Evolutionary conservation across 1,140 invertebrate genomes (phyloP), one percentile per base, ranked within the genome.

Genomic region (Hycleus cichorii): DNA sequence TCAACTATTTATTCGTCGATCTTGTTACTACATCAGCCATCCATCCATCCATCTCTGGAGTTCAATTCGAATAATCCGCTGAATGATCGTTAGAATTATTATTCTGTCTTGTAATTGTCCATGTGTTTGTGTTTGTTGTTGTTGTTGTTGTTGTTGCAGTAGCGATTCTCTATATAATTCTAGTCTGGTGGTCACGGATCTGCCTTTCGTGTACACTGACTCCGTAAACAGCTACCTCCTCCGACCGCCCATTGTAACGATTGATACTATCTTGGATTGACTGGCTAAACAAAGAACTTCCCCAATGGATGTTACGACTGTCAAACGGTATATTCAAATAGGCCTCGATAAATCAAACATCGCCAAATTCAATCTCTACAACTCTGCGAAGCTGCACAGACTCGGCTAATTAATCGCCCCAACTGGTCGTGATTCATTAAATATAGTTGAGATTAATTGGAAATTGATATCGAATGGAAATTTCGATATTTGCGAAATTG

Each of bases 81-180:
- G 51, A 12, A 45, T 45, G 46, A 46, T 46, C 51, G 3, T 26
- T 50, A 38, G 32, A 43, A 42, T 39, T 18, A 42, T 42, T 51
- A 42, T 42, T 39, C 32, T 51, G 44, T 24, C 9, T 53, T 53
- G 50, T 61, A 61, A 61, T 61, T 61, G 59, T 49, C 49, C 39
- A 50, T 61, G 44, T 49, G 50, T 48, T 26, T 47, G 52, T 47
- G 49, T 52, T 50, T 49, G 51, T 47, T 32, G 32, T 32, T 32
- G 27, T 32, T 32, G 27, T 32, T 32, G n/a, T n/a, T n/a, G 32
- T 32, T 32, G 32, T 32, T 57, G 49, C 49, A 61, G 59, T 61
- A 61, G 59, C 59, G 32, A 54, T 44, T 57, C 57, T 61, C 54
- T 54, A 61, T 61, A 61, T 57, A 61, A 61, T 61, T 61, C 57